Evolutionary conservation across 2,797 vertebrate species (phyloP).

Genomic region (Parauchenoglanis ngamensis): DNA sequence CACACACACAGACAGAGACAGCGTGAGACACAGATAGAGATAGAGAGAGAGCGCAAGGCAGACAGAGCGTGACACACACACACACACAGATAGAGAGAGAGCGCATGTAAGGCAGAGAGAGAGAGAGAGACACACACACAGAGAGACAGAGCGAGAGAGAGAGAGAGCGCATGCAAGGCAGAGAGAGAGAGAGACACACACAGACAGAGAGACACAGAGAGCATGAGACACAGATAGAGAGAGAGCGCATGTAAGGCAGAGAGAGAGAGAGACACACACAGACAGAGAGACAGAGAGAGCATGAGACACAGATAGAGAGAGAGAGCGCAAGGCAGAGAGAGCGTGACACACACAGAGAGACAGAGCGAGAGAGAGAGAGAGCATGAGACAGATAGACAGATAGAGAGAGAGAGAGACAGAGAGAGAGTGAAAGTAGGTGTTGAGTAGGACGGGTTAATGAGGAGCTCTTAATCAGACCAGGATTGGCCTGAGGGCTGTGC

Average conservation of each 20-base stretch:
- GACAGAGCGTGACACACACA: background rate
- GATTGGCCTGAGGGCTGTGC: constrained; percentile 24
- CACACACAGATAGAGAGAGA: background rate
- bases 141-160: background rate
- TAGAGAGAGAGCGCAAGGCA: background rate
- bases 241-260: background rate
- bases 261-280: background rate
- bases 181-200: background rate
- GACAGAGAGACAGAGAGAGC: background rate
- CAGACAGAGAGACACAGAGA: background rate
- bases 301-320: background rate
- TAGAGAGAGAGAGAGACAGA: too few relatives aligned
- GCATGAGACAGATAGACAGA: background rate
- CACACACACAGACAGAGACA: background rate
- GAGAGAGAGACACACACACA: background rate
- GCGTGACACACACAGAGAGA: background rate
- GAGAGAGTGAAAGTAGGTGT: background rate
- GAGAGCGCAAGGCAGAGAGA: background rate
- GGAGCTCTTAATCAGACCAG: constrained; percentile 45
- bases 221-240: background rate
- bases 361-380: background rate
- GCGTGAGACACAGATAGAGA: background rate
- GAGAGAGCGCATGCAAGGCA: background rate
- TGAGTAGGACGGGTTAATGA: constrained; percentile 38
- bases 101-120: background rate